These are phyloP conservation scores for Linyphia triangularis DNA, from an alignment of 2,888 invertebrate genomes.

Conservation along the genomic window DNA sequence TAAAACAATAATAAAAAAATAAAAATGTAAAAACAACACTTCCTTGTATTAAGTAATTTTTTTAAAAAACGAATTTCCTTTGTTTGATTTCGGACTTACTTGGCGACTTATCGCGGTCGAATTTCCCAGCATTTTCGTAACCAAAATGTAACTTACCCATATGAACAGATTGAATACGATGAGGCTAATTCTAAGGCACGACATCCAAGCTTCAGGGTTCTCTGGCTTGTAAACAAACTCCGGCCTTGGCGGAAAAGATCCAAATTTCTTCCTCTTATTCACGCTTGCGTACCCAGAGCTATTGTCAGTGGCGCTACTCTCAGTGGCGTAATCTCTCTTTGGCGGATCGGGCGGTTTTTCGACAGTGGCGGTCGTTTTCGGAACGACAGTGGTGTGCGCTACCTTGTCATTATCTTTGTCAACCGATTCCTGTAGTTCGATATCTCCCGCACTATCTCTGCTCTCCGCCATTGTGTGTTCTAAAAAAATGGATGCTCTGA, in stretches of 20 bases:
- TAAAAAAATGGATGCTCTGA: neutral
- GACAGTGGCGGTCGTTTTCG: neutral
- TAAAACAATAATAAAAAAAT: too few species aligned
- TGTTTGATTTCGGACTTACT: too few species aligned
- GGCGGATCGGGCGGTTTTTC: constrained; percentile 61
- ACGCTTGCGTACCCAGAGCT: constrained; percentile 36
- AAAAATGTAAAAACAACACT: too few species aligned
- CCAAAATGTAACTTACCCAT: constrained; percentile 84
- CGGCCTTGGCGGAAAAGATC: constrained; percentile 39
- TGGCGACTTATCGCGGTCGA: neutral
- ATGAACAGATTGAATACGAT: constrained; percentile 89
- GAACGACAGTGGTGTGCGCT: neutral
- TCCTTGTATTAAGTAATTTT: too few species aligned
- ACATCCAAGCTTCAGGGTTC: constrained; percentile 54
- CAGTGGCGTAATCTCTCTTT: constrained; percentile 26
- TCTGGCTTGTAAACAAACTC: constrained; percentile 60
- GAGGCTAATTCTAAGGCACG: constrained; percentile 88
- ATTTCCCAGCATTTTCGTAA: neutral
- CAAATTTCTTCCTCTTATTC: constrained; percentile 32
- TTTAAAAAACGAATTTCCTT: too few species aligned
- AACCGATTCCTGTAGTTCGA: neutral
- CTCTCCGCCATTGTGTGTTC: neutral
- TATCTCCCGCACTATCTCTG: neutral
- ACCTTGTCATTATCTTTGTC: neutral
- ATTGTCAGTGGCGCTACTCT: neutral